These are phyloP conservation scores for Rhea pennata DNA, from an alignment of 2,113 vertebrate species.

Conservation along the genomic window DNA sequence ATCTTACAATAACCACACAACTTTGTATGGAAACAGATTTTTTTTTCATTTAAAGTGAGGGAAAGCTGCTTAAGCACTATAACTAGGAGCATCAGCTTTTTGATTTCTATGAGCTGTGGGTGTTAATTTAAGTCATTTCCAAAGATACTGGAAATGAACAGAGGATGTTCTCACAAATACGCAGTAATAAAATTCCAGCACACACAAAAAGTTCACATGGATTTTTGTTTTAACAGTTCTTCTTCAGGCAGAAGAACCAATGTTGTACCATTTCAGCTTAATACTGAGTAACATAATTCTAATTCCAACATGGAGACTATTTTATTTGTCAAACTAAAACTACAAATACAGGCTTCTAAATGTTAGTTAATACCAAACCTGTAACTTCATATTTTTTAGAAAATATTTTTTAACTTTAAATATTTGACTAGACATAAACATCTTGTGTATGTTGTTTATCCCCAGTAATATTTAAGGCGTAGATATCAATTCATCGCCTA, in stretches of 20 bases:
- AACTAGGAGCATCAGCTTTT: constrained; percentile 54
- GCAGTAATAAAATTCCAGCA: not conserved
- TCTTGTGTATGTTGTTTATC: not conserved
- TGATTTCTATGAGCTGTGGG: not conserved
- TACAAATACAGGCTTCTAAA: not conserved
- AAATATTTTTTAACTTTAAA: not conserved
- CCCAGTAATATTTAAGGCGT: not conserved
- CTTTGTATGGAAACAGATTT: constrained; percentile 32
- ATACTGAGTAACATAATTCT: not conserved
- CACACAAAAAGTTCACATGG: not conserved
- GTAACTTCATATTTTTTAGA: not conserved
- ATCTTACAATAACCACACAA: constrained; percentile 10
- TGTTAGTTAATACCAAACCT: not conserved
- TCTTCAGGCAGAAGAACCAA: not conserved
- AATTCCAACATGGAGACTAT: not conserved
- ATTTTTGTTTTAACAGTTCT: not conserved
- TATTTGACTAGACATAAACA: not conserved
- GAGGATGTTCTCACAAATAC: not conserved
- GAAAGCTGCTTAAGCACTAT: constrained; percentile 15
- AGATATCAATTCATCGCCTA: not conserved
- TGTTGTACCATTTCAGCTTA: not conserved
- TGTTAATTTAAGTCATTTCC: constrained; percentile 45
- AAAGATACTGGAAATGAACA: not conserved
- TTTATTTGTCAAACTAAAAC: not conserved
- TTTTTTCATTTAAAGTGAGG: constrained; percentile 49